Base-by-base conservation (phyloP, 2,888 invertebrate species). In the Drosophila aldrichi region DNA sequence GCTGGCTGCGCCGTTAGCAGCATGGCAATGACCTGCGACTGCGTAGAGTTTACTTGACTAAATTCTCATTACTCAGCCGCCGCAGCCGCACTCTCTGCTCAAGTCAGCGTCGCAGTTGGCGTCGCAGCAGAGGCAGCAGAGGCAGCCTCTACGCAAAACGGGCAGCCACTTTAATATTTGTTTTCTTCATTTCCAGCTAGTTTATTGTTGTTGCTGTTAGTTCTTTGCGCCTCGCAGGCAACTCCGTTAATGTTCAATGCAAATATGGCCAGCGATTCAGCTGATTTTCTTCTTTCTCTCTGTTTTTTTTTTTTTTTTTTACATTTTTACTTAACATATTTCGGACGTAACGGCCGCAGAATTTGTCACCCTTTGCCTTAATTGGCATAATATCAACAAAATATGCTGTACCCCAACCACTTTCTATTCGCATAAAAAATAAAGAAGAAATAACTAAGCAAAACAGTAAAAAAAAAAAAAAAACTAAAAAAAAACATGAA, bases 11-110 rank as follows among this genome's bases (percentile, higher is more conserved):
- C 74, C 70, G 79, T 76, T 72, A 70, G 65, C 78, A 83, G 79
- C 89, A 89, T 82, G 89, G 64, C 84, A 85, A 89, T 89, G 89
- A 85, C 84, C 84, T 89, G 79, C 70, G 70, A 64, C 77, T 82
- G 88, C 86, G 82, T 82, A 82, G 89, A 84, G 82, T 84, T 84
- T 79, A 83, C 78, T 84, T 75, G 70, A 29, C 77, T 82, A 77
- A 80, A 68, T 89, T 85, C 89, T 77, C 75, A 82, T 82, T 89
- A 88, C 89, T 74, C 79, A 54, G 62, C 29, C 44, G 76, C 48
- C 55, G 57, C 69, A 41, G 20, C 5, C 10, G 4, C 41, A 38
- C 10, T 10, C 41, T 3, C 41, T 2, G 76, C 7, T 32, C 56
- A 29, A 12, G 76, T n/a, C 40, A 9, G 20, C 18, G 51, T 22